phyloP scores from a whole-genome alignment of 1,140 invertebrate genomes.

The Aphelenchoides avenae region DNA sequence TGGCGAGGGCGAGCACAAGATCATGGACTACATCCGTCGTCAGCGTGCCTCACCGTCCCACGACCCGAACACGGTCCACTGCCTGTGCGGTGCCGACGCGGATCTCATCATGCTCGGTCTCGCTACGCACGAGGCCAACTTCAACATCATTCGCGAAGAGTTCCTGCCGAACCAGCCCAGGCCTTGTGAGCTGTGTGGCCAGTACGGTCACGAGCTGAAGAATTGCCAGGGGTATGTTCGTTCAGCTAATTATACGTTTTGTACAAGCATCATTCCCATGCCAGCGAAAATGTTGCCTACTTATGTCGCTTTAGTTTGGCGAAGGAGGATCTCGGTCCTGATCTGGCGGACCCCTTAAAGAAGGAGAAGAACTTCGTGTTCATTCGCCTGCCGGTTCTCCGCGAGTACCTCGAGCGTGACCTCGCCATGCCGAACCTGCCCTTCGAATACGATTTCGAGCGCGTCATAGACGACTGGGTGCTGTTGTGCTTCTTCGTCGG shows the following conservation, averaged over 20 bases:
- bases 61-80: slow-evolving; percentile 95
- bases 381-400: slow-evolving; percentile 75
- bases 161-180: slow-evolving; percentile 93
- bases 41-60: slow-evolving; percentile 84
- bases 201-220: slow-evolving; percentile 90
- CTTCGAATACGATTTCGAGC: slow-evolving; percentile 71
- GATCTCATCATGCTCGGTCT: slow-evolving; percentile 97
- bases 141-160: slow-evolving; percentile 85
- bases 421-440: slow-evolving; percentile 86
- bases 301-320: slow-evolving; percentile 9
- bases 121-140: slow-evolving; percentile 96
- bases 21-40: slow-evolving; percentile 96
- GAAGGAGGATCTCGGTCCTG: slow-evolving; percentile 41
- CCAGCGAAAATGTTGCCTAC: slow-evolving; percentile 50
- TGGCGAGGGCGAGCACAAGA: slow-evolving; percentile 97
- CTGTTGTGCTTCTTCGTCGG: slow-evolving; percentile 99
- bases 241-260: neutral
- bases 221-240: slow-evolving; percentile 81
- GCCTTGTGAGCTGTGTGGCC: slow-evolving; percentile 93
- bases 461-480: slow-evolving; percentile 95
- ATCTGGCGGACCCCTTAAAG: slow-evolving; percentile 46
- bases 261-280: slow-evolving; percentile 81
- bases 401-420: slow-evolving; percentile 90
- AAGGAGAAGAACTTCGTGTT: slow-evolving; percentile 63
- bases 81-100: slow-evolving; percentile 91